Conservation (phyloP, 2,888 invertebrate genomes). For the Cantharis rustica region DNA sequence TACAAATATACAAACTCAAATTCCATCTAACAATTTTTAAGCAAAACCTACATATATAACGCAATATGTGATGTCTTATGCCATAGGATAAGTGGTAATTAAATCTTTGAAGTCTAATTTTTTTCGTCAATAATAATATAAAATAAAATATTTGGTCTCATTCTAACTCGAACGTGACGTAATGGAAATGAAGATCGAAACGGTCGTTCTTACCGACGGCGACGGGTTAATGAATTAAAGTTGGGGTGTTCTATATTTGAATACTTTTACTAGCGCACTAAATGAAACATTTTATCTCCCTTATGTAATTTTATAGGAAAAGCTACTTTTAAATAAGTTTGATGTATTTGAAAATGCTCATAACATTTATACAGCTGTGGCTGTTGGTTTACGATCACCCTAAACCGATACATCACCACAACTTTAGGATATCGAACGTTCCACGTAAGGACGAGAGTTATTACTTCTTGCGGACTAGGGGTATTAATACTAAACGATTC, state of each 20-base stretch:
- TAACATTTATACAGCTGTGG: slow-evolving; percentile 32
- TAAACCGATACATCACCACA: slow-evolving; percentile 31
- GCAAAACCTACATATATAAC: background rate
- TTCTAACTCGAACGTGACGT: background rate
- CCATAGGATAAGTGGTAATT: too few species aligned
- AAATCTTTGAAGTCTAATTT: too few species aligned
- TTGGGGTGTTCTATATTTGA: background rate
- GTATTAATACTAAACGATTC: slow-evolving; percentile 26
- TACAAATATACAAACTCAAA: background rate
- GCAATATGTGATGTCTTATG: background rate
- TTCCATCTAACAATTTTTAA: background rate
- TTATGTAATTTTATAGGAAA: background rate
- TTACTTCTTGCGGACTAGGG: slow-evolving; percentile 23
- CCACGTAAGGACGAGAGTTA: slow-evolving; percentile 24
- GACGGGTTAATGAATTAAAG: background rate
- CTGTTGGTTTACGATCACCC: slow-evolving; percentile 29
- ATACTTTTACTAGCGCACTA: background rate
- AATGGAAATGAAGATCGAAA: background rate
- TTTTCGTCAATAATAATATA: too few species aligned
- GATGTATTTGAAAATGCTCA: slow-evolving; percentile 21
- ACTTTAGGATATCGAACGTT: slow-evolving; percentile 26
- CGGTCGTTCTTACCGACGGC: background rate
- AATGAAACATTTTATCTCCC: background rate
- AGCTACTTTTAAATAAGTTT: slow-evolving; percentile 20
- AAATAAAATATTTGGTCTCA: background rate